Evolutionary conservation across 2,113 vertebrate species (phyloP), one percentile per base, ranked within the genome.

Genomic region (Theristicus caerulescens): DNA sequence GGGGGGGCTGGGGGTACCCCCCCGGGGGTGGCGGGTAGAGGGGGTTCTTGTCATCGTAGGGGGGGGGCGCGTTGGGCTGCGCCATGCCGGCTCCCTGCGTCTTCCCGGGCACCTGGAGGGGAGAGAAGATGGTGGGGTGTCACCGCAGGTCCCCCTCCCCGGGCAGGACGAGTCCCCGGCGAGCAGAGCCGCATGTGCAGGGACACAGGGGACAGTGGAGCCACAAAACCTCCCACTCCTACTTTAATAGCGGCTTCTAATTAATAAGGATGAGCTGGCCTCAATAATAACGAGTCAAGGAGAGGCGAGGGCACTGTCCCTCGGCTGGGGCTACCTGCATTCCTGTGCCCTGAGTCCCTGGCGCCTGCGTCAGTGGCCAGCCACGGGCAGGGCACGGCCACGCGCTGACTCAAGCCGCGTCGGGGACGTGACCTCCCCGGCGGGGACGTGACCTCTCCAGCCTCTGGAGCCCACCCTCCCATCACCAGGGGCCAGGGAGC

Each of bases 11-110:
- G 2, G 98, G 98, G 92, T 98, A 98, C 4, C 94, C 97, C 31
- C 89, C 98, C 0, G 85, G 47, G 3, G 86, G 97, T 0, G 98
- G 98, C 40, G 97, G 93, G 31, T 99, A 98, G 10, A 98, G 90
- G 3, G 98, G 97, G 70, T 98, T 98, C 32, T 86, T 97, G 74
- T 99, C 99, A 9, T 99, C 98, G 1, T 99, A 99, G 2, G 97
- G 93, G 2, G 99, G 99, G 1, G 99, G 99, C 38, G 98, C 99
- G 13, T 96, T 98, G 93, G 99, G 98, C 52, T 96, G 98, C 5
- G 99, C 99, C 99, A 99, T 99, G 93, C 79, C 8, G 15, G 78
- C 20, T 95, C 90, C 66, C 58, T 69, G 79, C 0, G 40, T 62
- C 80, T 95, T 88, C 83, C 40, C 47, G 3, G 61, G 40, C 55